Evolutionary conservation across 1,140 invertebrate species (phyloP).

Genomic region (Arion vulgaris): DNA sequence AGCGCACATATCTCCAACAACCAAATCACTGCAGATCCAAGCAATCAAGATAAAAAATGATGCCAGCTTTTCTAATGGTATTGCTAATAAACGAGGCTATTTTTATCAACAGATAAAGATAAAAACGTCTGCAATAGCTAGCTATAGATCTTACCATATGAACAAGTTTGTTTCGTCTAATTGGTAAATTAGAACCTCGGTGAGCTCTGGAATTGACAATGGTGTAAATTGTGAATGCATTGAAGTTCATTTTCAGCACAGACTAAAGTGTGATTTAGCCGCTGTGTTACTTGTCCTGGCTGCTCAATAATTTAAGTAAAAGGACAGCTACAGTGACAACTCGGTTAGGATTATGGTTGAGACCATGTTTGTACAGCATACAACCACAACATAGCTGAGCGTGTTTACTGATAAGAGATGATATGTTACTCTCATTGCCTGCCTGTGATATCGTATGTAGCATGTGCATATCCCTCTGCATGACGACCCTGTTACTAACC

Average conservation of each 20-base stretch:
- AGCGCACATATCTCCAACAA: neutral
- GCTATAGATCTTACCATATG: neutral
- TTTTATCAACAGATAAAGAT: neutral
- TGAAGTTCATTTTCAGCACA: neutral
- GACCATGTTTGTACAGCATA: neutral
- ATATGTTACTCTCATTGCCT: neutral
- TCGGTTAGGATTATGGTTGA: neutral
- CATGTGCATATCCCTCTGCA: neutral
- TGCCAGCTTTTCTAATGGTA: neutral
- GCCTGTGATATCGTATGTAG: neutral
- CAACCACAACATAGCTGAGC: neutral
- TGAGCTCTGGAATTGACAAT: neutral
- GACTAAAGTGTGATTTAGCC: neutral
- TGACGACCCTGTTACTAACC: neutral
- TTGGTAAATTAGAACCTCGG: neutral
- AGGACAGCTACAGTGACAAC: neutral
- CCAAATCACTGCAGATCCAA: neutral
- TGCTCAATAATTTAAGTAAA: neutral
- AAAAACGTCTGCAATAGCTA: neutral
- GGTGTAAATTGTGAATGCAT: neutral
- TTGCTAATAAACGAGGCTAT: neutral
- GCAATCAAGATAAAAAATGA: neutral
- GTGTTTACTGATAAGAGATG: neutral
- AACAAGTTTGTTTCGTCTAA: neutral
- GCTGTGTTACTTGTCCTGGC: neutral